Percentiles rank a stretch among this genome's conserved stretches.
Evolutionary conservation across 2,113 vertebrate genomes (phyloP).

Genomic region (Nesogale talazaci): DNA sequence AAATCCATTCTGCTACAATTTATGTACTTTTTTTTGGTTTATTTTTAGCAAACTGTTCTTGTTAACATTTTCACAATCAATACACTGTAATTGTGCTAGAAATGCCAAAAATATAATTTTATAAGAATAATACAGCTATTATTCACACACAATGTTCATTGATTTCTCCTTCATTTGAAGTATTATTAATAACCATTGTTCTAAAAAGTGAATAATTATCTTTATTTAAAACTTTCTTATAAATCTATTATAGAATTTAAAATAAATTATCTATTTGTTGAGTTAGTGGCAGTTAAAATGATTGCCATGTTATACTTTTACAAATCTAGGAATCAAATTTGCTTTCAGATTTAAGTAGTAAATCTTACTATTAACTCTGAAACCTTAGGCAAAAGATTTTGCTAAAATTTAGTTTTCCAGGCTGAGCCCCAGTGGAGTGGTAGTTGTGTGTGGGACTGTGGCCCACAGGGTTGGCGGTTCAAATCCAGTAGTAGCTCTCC

Average conservation of each 20-base stretch:
- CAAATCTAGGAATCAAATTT: not conserved
- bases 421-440: too few relatives aligned
- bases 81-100: not conserved
- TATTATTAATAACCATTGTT: not conserved
- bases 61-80: conserved; percentile 5
- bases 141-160: not conserved
- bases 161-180: not conserved
- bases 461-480: too few relatives aligned
- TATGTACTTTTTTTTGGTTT: not conserved
- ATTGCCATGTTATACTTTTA: not conserved
- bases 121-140: not conserved
- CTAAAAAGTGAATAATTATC: not conserved
- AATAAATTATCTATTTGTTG: not conserved
- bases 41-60: not conserved
- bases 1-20: not conserved
- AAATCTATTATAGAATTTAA: not conserved
- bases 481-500: too few relatives aligned
- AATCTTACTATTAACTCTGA: not conserved
- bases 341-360: not conserved
- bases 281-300: not conserved
- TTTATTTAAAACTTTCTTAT: not conserved
- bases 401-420: not conserved
- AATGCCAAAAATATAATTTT: not conserved
- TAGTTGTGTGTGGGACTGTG: too few relatives aligned
- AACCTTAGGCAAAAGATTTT: not conserved